phyloP scores from a whole-genome alignment of 2,888 invertebrate genomes.

The Camponotus fellah region DNA sequence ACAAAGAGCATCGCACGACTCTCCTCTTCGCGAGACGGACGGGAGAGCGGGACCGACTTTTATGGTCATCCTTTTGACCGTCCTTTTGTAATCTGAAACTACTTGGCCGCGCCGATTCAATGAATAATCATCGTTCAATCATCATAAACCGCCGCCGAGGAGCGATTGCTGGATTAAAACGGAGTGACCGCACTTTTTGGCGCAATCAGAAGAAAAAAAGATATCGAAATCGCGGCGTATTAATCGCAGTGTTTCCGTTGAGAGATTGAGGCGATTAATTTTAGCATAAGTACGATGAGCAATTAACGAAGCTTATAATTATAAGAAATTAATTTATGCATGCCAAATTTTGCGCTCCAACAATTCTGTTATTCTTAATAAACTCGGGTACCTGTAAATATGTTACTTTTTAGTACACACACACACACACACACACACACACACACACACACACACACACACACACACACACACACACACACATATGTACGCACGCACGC shows the following conservation, averaged over 20 bases:
- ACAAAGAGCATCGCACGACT: constrained; percentile 46
- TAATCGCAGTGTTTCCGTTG: neutral
- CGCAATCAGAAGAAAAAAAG: neutral
- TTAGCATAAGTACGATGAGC: neutral
- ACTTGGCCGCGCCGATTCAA: constrained; percentile 47
- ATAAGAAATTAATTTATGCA: neutral
- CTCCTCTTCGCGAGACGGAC: constrained; percentile 26
- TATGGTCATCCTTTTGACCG: constrained; percentile 52
- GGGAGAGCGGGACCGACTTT: constrained; percentile 46
- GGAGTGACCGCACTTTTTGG: neutral
- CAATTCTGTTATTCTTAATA: neutral
- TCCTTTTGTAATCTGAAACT: constrained; percentile 47
- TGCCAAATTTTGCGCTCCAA: neutral
- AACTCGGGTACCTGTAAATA: neutral
- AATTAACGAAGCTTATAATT: constrained; percentile 20
- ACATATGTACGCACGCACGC: too few species aligned
- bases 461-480: neutral
- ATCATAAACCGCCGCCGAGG: constrained; percentile 61
- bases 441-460: neutral
- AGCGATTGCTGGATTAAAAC: constrained; percentile 46
- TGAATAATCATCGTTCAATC: constrained; percentile 69
- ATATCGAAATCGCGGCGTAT: neutral
- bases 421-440: neutral
- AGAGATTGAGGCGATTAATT: constrained; percentile 21
- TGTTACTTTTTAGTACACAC: neutral